Conservation (phyloP, 2,113 vertebrate genomes). For the Dipodomys stephensi region DNA sequence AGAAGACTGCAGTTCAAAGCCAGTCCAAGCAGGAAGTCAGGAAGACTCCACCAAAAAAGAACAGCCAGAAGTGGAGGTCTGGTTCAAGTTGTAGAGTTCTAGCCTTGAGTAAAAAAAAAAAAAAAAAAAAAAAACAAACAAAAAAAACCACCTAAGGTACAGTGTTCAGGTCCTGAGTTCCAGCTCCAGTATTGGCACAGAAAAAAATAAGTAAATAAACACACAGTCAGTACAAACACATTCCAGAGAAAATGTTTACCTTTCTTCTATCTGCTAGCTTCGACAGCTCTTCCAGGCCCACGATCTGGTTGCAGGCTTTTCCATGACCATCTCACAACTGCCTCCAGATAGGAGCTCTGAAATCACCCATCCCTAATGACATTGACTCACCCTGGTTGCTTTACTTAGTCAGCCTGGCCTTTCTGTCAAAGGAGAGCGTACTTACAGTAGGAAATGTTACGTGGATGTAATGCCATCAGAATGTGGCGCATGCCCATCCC, state of each 20-base stretch:
- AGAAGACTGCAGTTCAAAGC: too few species aligned
- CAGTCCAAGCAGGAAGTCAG: too few species aligned
- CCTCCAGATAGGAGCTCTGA: not conserved
- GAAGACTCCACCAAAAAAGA: too few species aligned
- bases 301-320: rapidly evolving
- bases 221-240: not conserved
- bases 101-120: too few species aligned
- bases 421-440: not conserved
- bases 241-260: not conserved
- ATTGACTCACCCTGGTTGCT: not conserved
- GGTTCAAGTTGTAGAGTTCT: too few species aligned
- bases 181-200: too few species aligned
- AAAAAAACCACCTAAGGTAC: too few species aligned
- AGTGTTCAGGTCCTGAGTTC: too few species aligned
- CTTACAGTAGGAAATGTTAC: slow-evolving; percentile 1
- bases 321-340: not conserved
- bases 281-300: not conserved
- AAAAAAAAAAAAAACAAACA: too few species aligned
- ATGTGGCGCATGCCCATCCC: not conserved
- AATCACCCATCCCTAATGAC: not conserved
- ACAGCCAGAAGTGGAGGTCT: too few species aligned
- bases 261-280: not conserved
- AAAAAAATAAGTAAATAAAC: not conserved
- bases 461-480: not conserved
- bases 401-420: not conserved